Conservation (phyloP, 2,113 vertebrate genomes). For the Gallinago paraguaiae region DNA sequence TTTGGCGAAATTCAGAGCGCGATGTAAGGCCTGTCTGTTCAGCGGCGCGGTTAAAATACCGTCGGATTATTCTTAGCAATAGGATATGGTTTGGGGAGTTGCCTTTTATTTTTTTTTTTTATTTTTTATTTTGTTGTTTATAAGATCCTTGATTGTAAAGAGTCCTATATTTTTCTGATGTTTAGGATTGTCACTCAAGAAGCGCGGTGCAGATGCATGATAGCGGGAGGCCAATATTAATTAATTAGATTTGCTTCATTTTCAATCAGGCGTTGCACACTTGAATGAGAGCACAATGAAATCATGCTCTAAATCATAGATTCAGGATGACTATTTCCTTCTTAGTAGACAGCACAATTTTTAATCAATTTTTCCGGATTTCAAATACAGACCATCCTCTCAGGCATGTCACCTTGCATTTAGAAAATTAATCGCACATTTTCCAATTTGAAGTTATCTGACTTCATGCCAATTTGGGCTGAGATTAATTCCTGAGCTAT, state of each 20-base stretch:
- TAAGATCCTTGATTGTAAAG: background rate
- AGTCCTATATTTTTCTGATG: background rate
- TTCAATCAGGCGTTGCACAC: background rate
- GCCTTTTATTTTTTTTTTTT: background rate
- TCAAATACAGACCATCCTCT: background rate
- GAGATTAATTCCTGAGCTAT: conserved; percentile 11
- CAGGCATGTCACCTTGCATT: background rate
- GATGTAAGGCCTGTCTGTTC: conserved; percentile 60
- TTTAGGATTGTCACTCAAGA: conserved; percentile 9
- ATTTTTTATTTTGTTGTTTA: background rate
- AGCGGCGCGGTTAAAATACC: background rate
- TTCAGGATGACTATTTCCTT: conserved; percentile 13
- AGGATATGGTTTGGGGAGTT: background rate
- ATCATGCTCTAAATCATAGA: background rate
- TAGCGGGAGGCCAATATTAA: background rate
- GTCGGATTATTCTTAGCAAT: conserved; percentile 38
- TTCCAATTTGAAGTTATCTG: conserved; percentile 7
- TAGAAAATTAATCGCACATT: conserved; percentile 24
- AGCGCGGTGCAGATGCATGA: background rate
- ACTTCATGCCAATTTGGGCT: conserved; percentile 10
- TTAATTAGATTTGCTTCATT: conserved; percentile 40
- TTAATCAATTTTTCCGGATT: background rate
- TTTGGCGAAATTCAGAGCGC: background rate
- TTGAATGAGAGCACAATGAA: conserved; percentile 5
- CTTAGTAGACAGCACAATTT: background rate